Base-by-base conservation (phyloP, 2,113 vertebrate species). In the Brachypodius melanocephalos region DNA sequence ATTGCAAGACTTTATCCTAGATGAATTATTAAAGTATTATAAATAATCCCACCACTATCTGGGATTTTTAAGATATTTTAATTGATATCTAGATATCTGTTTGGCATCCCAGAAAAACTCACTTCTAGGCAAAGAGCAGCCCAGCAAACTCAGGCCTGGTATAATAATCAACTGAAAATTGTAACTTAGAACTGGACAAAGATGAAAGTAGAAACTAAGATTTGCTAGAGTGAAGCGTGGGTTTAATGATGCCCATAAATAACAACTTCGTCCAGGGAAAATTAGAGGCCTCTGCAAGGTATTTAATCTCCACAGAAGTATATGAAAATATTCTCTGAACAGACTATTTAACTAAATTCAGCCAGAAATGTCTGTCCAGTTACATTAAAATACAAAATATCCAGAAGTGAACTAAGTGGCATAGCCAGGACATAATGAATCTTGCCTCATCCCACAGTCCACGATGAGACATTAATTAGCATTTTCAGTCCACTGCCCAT, bases 381-480 rank as follows among this genome's bases (percentile, higher is more conserved):
- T 85, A 89, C 61, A 62, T 57, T 86, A 89, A 94, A 92, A 86
- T 29, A 93, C 54, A 88, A 86, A 75, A 84, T 88, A 32, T 94
- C 59, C 32, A 77, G 65, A 89, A 96, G 17, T 81, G 62, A 95
- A 63, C 76, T 81, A 88, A 90, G 73, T 79, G 57, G 28, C 68
- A 90, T 36, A 91, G 78, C 36, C 76, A 79, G 43, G 68, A 93
- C 36, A 67, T 91, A 93, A 96, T 90, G 88, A 96, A 93, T 94
- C 81, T 79, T 81, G 63, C 75, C 93, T 93, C 89, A 91, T 95
- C 89, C 96, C 89, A 96, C 91, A 88, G 75, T 66, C 89, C 90
- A 91, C 0, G 2, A 93, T 58, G 92, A 61, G 69, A 76, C 85
- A 86, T 94, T 97, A 92, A 89, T 96, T 96, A 94, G 40, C 73